phyloP scores from a whole-genome alignment of 2,113 vertebrate genomes.

The Pseudorasbora parva region DNA sequence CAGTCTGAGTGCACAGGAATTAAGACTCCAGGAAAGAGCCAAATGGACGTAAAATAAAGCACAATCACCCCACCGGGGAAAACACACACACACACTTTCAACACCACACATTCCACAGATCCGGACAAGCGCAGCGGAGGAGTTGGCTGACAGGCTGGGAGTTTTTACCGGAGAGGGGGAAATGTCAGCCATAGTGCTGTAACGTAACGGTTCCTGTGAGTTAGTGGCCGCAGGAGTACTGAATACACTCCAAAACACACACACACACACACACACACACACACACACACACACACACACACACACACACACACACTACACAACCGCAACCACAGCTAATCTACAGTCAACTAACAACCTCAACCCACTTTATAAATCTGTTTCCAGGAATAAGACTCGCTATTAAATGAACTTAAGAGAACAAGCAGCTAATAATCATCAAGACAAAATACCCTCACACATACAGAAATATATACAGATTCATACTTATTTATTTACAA shows the following conservation, averaged over 20 bases:
- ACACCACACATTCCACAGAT: conserved; percentile 46
- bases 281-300: conserved; percentile 22
- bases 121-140: background rate
- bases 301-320: conserved; percentile 18
- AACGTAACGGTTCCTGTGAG: background rate
- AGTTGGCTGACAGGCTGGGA: conserved; percentile 34
- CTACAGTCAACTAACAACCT: conserved; percentile 20
- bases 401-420: background rate
- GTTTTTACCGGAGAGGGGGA: conserved; percentile 6
- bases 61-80: conserved; percentile 31
- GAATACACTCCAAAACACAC: conserved; percentile 20
- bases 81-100: conserved; percentile 37
- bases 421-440: background rate
- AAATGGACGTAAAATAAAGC: conserved; percentile 43
- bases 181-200: background rate
- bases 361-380: background rate
- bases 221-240: conserved; percentile 4
- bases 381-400: conserved; percentile 5
- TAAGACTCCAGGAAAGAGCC: conserved; percentile 30
- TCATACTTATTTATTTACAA: background rate
- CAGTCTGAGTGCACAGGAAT: conserved; percentile 46
- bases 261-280: conserved; percentile 10
- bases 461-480: background rate
- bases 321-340: background rate
- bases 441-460: background rate